Base-by-base conservation (phyloP, 92 coral and sea anemone species). In the Epizoanthus rinbou region DNA sequence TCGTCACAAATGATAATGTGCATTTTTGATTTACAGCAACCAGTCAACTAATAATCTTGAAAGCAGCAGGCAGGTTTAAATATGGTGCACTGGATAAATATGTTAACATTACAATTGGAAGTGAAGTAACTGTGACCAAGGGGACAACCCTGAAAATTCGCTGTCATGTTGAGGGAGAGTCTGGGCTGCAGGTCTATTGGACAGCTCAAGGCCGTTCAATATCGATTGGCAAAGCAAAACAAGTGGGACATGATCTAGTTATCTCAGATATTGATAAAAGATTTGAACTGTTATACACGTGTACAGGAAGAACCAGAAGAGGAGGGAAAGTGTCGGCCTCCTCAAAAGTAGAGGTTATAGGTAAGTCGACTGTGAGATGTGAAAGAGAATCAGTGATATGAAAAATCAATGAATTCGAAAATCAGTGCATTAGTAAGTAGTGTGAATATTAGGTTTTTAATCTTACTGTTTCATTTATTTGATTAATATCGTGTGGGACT, bases 31-130 rank as follows among this genome's bases (percentile, higher is more conserved):
- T 19, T 80, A 10, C 86, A 93, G 97, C 76, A 37, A 82, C 85
- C 52, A 73, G 60, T 76, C 58, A 70, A 2, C 94, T 93, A 9
- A 70, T 72, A 39, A 91, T 93, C 39, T 69, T 93, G 54, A 65
- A 79, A 53, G 87, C 82, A 22, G 64, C 88, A 1, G 87, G 91
- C 21, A 67, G 24, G n/a, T 28, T 74, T n/a, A 79, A 79, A 19
- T 93, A 86, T 60, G 97, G 97, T 5, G 89, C 97, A 19, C 86
- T 84, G 41, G 89, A 85, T 56, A 89, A 75, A 45, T 64, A 73
- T 18, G 85, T 79, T 21, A 80, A 85, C 21, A 85, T 96, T 31
- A 94, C 98, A 0, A 91, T 96, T n/a, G 99, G 99, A 33, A 89
- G 92, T n/a, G 88, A 84, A 52, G 98, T 86, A 4, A 86, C 99